These are phyloP conservation scores for Ametastegia equiseti DNA, from an alignment of 2,888 invertebrate genomes.

Conservation along the genomic window DNA sequence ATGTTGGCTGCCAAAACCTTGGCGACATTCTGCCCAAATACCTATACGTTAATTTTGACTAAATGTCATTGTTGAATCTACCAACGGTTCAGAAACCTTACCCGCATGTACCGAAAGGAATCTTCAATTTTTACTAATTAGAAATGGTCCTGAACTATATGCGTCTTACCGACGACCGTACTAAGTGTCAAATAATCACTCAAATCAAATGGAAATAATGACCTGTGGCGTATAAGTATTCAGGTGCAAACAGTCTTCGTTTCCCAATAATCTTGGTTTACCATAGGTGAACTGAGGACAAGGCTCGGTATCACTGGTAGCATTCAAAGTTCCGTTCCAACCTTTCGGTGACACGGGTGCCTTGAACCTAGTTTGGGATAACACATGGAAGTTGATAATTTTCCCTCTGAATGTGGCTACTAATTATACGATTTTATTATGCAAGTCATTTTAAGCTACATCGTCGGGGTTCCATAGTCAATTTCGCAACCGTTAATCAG, in stretches of 20 bases:
- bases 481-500: background rate
- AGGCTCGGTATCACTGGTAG: background rate
- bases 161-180: too few relatives aligned
- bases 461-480: background rate
- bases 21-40: too few relatives aligned
- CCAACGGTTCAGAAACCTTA: too few relatives aligned
- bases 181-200: too few relatives aligned
- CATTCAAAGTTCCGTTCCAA: conserved; percentile 6
- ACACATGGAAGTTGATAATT: background rate
- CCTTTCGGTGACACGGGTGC: background rate
- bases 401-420: background rate
- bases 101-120: too few relatives aligned
- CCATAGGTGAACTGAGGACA: background rate
- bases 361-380: background rate
- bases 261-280: background rate
- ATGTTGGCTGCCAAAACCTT: too few relatives aligned
- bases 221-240: background rate
- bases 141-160: too few relatives aligned
- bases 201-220: too few relatives aligned
- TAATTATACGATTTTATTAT: background rate
- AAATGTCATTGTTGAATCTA: too few relatives aligned
- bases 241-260: background rate
- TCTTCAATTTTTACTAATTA: too few relatives aligned
- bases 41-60: too few relatives aligned
- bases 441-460: background rate